Base-by-base conservation (phyloP, 2,888 invertebrate species). In the Agrochola lychnidis region DNA sequence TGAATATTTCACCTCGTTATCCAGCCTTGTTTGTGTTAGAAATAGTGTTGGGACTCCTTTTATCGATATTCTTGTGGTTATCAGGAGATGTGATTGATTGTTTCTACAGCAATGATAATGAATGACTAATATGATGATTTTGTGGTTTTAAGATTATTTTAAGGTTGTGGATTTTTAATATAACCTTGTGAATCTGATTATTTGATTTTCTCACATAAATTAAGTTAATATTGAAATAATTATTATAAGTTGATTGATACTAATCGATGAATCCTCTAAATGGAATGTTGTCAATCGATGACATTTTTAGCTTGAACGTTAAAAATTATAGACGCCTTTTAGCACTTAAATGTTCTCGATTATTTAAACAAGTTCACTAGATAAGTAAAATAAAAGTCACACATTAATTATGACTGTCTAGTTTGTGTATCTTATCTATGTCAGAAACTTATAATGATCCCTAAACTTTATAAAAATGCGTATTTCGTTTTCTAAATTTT, bases 1-100 rank as follows among this genome's bases (percentile, higher is more conserved):
- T 96, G 96, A 96, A 96, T 96, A 96, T 96, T 96, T 96, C 96
- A 96, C 96, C 96, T 96, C 96, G 96, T 96, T 96, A 96, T 96
- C 96, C 95, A 94, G 95, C 94, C 95, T 96, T 96, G 96, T 96
- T 96, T 96, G 96, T 95, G 96, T 96, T 96, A 94, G 96, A 92
- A 70, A 62, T 94, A 95, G 96, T 92, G 96, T 89, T 92, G 94
- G 86, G 90, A 86, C 68, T 19, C 76, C 77, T 79, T 36, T 73
- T 83, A 78, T 88, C 90, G 90, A 92, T 91, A 87, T 91, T 91
- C 90, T 91, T 93, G 90, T 85, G 86, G 88, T 88, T 76, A 51
- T 81, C 25, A 10, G 5, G 9, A 19, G 51, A 57, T 19, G 57
- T 72, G 81, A 88, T 92, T 92, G 93, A 78, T 93, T 94, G 89